Evolutionary conservation across 1,140 invertebrate genomes (phyloP), one percentile per base, ranked within the genome.

Genomic region (Oryctes rhinoceros): DNA sequence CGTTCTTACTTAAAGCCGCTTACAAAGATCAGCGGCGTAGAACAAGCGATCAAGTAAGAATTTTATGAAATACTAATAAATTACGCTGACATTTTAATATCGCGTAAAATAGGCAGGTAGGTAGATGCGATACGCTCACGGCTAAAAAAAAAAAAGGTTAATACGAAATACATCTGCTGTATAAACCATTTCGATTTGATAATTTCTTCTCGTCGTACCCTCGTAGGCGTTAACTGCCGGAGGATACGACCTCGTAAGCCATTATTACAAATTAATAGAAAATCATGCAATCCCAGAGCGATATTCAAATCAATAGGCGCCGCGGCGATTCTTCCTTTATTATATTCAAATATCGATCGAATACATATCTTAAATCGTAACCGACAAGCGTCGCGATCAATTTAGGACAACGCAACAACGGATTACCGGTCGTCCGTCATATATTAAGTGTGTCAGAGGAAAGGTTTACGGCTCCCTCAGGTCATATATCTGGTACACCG

Each of bases 381-480:
- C 39, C 39, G 39, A 44, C 39, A 44, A 44, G 53, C 53, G 53
- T 59, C 53, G 15, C 15, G 53, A 59, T 18, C 53, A 15, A 59
- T 59, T 59, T 59, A 59, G 53, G 53, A 59, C 53, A 59, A 59
- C 13, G 15, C 53, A 59, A 59, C 15, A 59, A 59, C 53, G n/a
- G 18, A 59, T 59, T 59, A 18, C 53, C 53, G 15, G 18, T 59
- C 53, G 53, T 59, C 53, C 53, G 53, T 59, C 53, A 59, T 59
- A 59, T 18, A 59, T 59, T 59, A 59, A 59, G 53, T 59, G 53
- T 59, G 53, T 59, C 18, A 59, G 53, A 59, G 53, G 53, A 18
- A 59, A 59, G 53, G 53, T 59, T 59, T 59, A 59, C 18, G 15
- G 53, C 53, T 59, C 53, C 53, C 53, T n/a, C 53, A n/a, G 53